These are phyloP conservation scores for Epinotia nisella DNA, from an alignment of 2,888 invertebrate genomes.

Conservation along the genomic window DNA sequence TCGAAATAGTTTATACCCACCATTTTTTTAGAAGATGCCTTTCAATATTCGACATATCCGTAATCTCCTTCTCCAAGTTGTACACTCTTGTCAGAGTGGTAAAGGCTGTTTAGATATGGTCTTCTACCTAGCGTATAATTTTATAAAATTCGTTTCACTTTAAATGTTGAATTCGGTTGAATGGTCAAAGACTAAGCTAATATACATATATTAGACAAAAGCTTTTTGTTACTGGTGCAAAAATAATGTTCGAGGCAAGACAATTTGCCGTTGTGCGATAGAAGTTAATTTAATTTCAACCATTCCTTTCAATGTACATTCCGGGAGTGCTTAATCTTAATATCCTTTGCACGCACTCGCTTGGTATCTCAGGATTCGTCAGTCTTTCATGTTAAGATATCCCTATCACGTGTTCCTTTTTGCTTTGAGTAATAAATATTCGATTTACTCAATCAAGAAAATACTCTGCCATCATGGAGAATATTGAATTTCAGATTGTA, in stretches of 20 bases:
- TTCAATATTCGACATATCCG: too few relatives aligned
- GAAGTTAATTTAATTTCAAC: constrained; percentile 23
- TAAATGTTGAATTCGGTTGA: too few relatives aligned
- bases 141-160: too few relatives aligned
- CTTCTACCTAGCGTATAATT: too few relatives aligned
- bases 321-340: constrained; percentile 24
- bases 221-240: too few relatives aligned
- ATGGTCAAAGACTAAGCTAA: too few relatives aligned
- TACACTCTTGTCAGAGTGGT: too few relatives aligned
- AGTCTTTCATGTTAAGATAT: constrained; percentile 21
- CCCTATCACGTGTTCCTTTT: constrained; percentile 10
- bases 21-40: too few relatives aligned
- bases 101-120: too few relatives aligned
- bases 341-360: constrained; percentile 27
- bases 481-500: not conserved
- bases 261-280: constrained; percentile 6
- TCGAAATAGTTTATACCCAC: too few relatives aligned
- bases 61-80: too few relatives aligned
- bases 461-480: not conserved
- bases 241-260: not conserved
- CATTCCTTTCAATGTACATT: constrained; percentile 34
- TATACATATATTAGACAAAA: too few relatives aligned
- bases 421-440: constrained; percentile 22
- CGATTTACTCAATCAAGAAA: not conserved
- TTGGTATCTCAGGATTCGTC: constrained; percentile 11